Percentiles rank a stretch among this genome's conserved stretches.
These are phyloP conservation scores for Brachyopa scutellaris DNA, from an alignment of 2,888 invertebrate genomes.

Conservation along the genomic window DNA sequence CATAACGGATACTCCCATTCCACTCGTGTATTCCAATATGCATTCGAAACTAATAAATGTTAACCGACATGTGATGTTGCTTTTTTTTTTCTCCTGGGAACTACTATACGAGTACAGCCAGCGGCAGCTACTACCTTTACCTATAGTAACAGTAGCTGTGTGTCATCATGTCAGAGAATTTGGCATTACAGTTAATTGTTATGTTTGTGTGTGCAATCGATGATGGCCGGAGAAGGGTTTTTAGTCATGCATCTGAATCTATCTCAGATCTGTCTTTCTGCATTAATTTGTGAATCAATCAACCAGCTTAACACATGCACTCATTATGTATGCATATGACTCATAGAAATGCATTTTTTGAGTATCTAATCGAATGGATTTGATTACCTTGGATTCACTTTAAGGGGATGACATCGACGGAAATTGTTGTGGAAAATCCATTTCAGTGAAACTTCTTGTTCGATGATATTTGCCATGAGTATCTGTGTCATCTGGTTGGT, in stretches of 20 bases:
- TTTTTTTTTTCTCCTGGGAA: slow-evolving; percentile 57
- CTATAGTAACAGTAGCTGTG: not conserved
- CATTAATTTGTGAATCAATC: slow-evolving; percentile 56
- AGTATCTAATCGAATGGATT: slow-evolving; percentile 26
- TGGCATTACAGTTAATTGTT: slow-evolving; percentile 53
- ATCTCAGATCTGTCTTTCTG: slow-evolving; percentile 29
- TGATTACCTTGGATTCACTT: slow-evolving; percentile 48
- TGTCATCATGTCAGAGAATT: slow-evolving; percentile 63
- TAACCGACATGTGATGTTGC: slow-evolving; percentile 59
- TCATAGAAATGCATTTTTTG: slow-evolving; percentile 27
- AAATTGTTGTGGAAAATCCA: slow-evolving; percentile 26
- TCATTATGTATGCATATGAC: no score
- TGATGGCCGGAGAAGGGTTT: slow-evolving; percentile 43
- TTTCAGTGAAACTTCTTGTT: not conserved
- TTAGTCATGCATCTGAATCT: slow-evolving; percentile 29
- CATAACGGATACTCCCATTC: slow-evolving; percentile 61
- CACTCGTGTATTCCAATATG: slow-evolving; percentile 44
- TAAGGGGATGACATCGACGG: slow-evolving; percentile 25
- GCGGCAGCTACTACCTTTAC: slow-evolving; percentile 16
- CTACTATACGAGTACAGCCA: no score
- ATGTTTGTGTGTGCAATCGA: slow-evolving; percentile 21
- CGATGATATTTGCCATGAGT: slow-evolving; percentile 61
- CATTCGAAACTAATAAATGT: slow-evolving; percentile 62
- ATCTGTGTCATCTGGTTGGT: slow-evolving; percentile 66
- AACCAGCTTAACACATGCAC: no score